These are phyloP conservation scores for Danionella cerebrum DNA, from an alignment of 2,113 vertebrate genomes.

Conservation along the genomic window DNA sequence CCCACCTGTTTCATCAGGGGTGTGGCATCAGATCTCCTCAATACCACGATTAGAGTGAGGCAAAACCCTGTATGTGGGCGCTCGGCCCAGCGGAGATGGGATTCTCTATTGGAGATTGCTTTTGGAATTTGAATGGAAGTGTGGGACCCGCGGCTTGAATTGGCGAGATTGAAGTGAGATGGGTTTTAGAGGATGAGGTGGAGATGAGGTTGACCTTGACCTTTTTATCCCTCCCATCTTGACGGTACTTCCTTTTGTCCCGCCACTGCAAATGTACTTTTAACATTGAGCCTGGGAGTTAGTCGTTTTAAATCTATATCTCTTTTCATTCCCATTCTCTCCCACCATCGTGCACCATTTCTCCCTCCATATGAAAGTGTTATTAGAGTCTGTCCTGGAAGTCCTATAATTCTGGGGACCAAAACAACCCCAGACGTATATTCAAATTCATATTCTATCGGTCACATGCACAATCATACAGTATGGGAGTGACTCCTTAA, in stretches of 20 bases:
- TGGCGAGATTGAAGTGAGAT: slow-evolving; percentile 60
- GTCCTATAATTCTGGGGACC: no score
- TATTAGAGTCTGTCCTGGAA: no score
- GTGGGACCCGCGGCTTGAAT: slow-evolving; percentile 44
- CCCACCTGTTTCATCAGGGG: background rate
- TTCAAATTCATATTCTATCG: no score
- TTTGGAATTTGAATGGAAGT: slow-evolving; percentile 61
- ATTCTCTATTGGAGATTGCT: slow-evolving; percentile 54
- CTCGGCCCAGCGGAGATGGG: slow-evolving; percentile 51
- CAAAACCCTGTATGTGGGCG: slow-evolving; percentile 43
- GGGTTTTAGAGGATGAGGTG: slow-evolving; percentile 57
- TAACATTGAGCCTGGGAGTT: slow-evolving; percentile 44
- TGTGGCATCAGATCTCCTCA: background rate
- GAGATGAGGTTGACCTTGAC: slow-evolving; percentile 65
- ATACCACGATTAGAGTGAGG: background rate
- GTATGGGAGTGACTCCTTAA: no score
- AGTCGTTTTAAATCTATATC: slow-evolving; percentile 60
- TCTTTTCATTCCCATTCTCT: slow-evolving; percentile 50
- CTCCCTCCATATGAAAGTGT: slow-evolving; percentile 18
- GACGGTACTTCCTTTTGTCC: slow-evolving; percentile 51
- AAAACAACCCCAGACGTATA: no score
- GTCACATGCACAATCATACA: no score
- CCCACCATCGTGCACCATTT: slow-evolving; percentile 15
- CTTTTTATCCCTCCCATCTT: slow-evolving; percentile 52
- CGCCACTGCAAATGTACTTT: slow-evolving; percentile 53